Conservation (phyloP, 2,888 invertebrate genomes). For the Drosophila greeni region DNA sequence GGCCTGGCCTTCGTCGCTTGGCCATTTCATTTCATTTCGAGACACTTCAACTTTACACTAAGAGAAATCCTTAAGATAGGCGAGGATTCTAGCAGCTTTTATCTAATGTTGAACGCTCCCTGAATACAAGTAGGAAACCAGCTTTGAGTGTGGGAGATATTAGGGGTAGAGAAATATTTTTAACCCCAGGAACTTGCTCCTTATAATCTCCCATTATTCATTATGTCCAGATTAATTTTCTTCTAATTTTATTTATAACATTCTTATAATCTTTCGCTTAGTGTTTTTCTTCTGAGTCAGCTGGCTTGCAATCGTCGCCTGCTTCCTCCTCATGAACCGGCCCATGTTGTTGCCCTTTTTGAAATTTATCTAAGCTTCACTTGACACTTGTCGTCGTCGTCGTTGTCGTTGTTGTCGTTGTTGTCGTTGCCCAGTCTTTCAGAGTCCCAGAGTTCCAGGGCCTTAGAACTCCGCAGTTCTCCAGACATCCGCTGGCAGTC, state of each 20-base stretch:
- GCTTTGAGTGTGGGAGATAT: too few species aligned
- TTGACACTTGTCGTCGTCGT: conserved; percentile 67
- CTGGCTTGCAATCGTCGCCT: conserved; percentile 31
- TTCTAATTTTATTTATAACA: background rate
- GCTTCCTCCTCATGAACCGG: conserved; percentile 34
- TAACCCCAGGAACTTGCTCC: background rate
- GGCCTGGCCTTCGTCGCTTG: conserved; percentile 46
- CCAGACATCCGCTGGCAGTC: conserved; percentile 40
- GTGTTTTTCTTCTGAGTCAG: conserved; percentile 5
- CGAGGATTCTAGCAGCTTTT: background rate
- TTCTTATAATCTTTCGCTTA: background rate
- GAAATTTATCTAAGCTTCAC: conserved; percentile 71
- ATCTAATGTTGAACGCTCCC: too few species aligned
- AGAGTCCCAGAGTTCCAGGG: conserved; percentile 6
- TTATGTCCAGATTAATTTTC: background rate
- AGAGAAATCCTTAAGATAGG: background rate
- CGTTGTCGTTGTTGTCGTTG: conserved; percentile 40
- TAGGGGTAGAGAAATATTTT: background rate
- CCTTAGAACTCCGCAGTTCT: background rate
- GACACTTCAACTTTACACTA: conserved; percentile 12
- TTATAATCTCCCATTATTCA: background rate
- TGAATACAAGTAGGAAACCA: too few species aligned
- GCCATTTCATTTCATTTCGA: conserved; percentile 32
- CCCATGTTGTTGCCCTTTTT: conserved; percentile 66
- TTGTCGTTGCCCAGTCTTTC: conserved; percentile 25